Conservation (phyloP, 2,113 vertebrate species). For the Xyrauchen texanus region DNA sequence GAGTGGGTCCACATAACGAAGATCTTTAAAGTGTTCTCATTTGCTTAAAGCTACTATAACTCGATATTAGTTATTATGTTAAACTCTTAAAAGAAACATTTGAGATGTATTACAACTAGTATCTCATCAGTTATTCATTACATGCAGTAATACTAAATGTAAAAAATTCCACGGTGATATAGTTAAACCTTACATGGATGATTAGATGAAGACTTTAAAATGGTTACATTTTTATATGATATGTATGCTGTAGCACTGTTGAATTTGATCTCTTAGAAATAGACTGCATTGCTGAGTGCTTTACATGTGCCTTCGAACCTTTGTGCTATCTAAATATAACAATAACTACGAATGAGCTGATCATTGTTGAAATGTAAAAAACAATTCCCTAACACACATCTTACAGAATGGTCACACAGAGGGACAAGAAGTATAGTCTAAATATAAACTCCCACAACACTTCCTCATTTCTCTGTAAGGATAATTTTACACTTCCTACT, state of each 20-base stretch:
- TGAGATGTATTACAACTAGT: too few species aligned
- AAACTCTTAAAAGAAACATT: neutral
- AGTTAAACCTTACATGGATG: too few species aligned
- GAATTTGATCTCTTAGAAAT: neutral
- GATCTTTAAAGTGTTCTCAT: slow-evolving; percentile 4
- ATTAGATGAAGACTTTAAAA: too few species aligned
- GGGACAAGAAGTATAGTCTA: slow-evolving; percentile 45
- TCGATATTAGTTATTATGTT: neutral
- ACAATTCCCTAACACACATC: slow-evolving; percentile 10
- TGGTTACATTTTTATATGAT: too few species aligned
- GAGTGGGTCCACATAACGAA: neutral
- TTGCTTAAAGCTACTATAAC: neutral
- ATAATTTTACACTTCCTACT: slow-evolving; percentile 54
- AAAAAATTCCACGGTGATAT: too few species aligned
- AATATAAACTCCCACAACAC: slow-evolving; percentile 54
- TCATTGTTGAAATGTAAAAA: too few species aligned
- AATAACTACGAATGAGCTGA: neutral
- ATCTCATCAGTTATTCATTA: neutral
- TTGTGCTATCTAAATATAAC: neutral
- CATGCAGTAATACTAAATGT: too few species aligned
- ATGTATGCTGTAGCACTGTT: too few species aligned
- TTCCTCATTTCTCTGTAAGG: slow-evolving; percentile 51
- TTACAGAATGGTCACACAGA: slow-evolving; percentile 32
- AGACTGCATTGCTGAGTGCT: neutral
- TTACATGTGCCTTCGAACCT: too few species aligned